Evolutionary conservation across 2,797 vertebrate genomes (phyloP).

Genomic region (Bucorvus abyssinicus): DNA sequence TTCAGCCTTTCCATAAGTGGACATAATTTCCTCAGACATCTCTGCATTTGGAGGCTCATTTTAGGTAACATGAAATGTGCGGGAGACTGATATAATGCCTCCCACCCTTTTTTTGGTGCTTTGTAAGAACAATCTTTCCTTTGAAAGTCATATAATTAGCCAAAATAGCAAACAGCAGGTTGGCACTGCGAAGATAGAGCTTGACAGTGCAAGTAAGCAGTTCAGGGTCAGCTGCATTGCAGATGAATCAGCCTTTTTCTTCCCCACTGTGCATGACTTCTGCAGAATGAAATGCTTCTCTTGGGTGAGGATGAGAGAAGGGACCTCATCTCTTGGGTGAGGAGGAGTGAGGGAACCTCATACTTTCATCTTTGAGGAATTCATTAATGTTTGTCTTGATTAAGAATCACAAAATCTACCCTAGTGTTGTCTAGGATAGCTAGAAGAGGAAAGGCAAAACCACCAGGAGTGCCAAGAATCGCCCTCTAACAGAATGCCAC

Average conservation of each 20-base stretch:
- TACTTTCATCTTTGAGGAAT: background rate
- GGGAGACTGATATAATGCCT: background rate
- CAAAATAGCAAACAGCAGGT: background rate
- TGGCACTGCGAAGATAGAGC: background rate
- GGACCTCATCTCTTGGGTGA: background rate
- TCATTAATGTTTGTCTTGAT: background rate
- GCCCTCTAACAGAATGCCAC: background rate
- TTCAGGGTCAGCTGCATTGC: slow-evolving; percentile 28
- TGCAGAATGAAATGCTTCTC: background rate
- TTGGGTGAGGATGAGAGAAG: background rate
- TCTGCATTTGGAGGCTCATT: background rate
- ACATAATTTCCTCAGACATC: background rate
- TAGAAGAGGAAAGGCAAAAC: background rate
- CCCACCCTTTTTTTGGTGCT: background rate
- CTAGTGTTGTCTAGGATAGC: background rate
- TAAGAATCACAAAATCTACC: background rate
- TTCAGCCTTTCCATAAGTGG: background rate
- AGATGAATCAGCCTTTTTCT: background rate
- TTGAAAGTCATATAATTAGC: background rate
- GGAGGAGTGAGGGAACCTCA: background rate
- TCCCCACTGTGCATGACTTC: background rate
- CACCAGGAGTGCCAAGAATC: background rate
- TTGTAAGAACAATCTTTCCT: background rate
- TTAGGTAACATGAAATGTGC: background rate
- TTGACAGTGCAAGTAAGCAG: slow-evolving; percentile 3